phyloP scores from a whole-genome alignment of 2,113 vertebrate species.

The Salminus brasiliensis region DNA sequence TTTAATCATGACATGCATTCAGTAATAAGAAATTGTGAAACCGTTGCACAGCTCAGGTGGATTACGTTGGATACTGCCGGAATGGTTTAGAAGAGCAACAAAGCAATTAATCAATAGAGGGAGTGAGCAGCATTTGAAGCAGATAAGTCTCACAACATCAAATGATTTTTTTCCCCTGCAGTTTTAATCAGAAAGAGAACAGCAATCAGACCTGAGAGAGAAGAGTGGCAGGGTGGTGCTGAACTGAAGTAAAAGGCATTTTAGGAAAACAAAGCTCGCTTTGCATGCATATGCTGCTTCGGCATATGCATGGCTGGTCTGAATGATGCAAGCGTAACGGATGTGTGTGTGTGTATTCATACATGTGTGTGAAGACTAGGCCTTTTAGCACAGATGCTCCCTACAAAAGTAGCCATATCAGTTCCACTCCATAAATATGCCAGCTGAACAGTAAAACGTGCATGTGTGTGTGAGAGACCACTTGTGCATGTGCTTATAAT shows the following conservation, averaged over 20 bases:
- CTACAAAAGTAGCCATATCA: not conserved
- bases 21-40: conserved; percentile 7
- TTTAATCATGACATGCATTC: not conserved
- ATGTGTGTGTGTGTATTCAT: not conserved
- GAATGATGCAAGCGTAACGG: not conserved
- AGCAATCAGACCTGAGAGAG: not conserved
- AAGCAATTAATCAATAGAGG: conserved; percentile 41
- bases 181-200: conserved; percentile 27
- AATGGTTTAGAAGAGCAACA: conserved; percentile 14
- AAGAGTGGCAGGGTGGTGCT: not conserved
- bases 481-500: not conserved
- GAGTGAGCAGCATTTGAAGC: conserved; percentile 26
- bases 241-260: not conserved
- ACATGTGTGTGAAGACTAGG: not conserved
- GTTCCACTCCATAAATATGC: conserved; percentile 7
- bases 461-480: conserved; percentile 1
- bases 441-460: not conserved
- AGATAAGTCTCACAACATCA: conserved; percentile 25
- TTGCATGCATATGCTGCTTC: too few relatives aligned
- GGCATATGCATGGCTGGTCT: too few relatives aligned
- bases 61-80: conserved; percentile 24
- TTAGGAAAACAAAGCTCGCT: not conserved
- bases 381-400: not conserved
- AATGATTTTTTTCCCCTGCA: not conserved
- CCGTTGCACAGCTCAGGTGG: conserved; percentile 22